Percentiles rank a stretch among this genome's conserved stretches.
Evolutionary conservation across 2,797 vertebrate species (phyloP).

Genomic region (Thunnus albacares): DNA sequence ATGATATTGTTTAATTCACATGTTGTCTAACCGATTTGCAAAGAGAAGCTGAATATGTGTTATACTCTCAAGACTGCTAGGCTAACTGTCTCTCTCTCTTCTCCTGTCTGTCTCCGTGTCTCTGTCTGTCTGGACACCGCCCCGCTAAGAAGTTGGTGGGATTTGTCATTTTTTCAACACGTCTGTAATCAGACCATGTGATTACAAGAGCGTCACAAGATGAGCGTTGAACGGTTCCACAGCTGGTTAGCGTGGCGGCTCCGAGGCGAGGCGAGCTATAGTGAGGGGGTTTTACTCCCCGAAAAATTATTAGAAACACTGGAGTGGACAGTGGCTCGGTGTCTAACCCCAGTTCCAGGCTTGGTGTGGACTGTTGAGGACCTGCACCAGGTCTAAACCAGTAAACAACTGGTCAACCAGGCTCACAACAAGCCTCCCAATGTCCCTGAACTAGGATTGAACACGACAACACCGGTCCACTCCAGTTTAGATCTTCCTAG

Average conservation of each 20-base stretch:
- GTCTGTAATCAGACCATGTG: constrained; percentile 42
- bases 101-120: constrained; percentile 35
- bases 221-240: constrained; percentile 28
- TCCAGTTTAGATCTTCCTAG: constrained; percentile 45
- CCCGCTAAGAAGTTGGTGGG: background rate
- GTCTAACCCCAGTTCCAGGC: constrained; percentile 22
- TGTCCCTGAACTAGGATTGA: constrained; percentile 7
- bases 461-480: background rate
- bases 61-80: constrained; percentile 83
- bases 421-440: background rate
- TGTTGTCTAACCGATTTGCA: constrained; percentile 69
- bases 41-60: constrained; percentile 67
- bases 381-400: background rate
- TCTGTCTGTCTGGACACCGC: constrained; percentile 18
- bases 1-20: constrained; percentile 75
- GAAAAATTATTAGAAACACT: constrained; percentile 1
- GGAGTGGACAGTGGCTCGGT: constrained; percentile 23
- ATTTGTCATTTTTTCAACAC: constrained; percentile 2
- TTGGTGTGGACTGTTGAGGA: background rate
- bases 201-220: constrained; percentile 12
- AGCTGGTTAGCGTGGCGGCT: constrained; percentile 18
- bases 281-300: constrained; percentile 31
- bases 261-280: constrained; percentile 37
- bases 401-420: background rate
- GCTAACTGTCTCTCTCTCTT: constrained; percentile 63